phyloP scores from a whole-genome alignment of 2,113 vertebrate genomes.

The Irena cyanogastra region DNA sequence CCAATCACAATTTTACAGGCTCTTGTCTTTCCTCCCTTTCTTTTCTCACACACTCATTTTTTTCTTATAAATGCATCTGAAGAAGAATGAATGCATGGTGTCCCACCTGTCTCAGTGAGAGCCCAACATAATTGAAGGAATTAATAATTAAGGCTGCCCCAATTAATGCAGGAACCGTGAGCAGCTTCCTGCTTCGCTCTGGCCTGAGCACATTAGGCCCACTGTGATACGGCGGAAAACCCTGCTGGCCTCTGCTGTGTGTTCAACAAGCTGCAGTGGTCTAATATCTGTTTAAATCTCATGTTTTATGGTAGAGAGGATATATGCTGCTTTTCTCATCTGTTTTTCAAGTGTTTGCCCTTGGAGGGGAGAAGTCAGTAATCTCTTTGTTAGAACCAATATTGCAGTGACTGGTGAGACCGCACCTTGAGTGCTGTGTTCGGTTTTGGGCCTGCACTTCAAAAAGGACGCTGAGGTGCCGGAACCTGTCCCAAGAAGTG shows the following conservation, averaged over 20 bases:
- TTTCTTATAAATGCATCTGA: not conserved
- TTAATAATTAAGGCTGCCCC: not conserved
- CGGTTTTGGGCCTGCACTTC: accelerated
- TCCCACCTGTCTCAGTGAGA: not conserved
- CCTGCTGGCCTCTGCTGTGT: not conserved
- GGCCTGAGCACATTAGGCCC: not conserved
- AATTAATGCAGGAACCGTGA: not conserved
- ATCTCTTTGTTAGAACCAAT: not conserved
- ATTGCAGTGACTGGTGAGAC: not conserved
- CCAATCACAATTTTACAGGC: not conserved
- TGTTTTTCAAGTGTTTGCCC: not conserved
- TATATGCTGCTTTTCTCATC: not conserved
- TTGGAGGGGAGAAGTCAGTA: not conserved
- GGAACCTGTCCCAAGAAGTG: not conserved
- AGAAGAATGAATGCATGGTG: not conserved
- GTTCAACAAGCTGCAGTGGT: not conserved
- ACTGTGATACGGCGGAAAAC: not conserved
- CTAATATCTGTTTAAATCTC: not conserved
- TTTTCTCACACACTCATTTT: not conserved
- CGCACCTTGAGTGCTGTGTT: accelerated
- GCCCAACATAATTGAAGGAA: not conserved
- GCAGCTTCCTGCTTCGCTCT: not conserved
- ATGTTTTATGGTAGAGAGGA: not conserved
- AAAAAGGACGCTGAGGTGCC: not conserved
- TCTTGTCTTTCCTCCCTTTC: not conserved